Evolutionary conservation across 2,888 invertebrate species (phyloP), one percentile per base, ranked within the genome.

Genomic region (Syrphus vitripennis): DNA sequence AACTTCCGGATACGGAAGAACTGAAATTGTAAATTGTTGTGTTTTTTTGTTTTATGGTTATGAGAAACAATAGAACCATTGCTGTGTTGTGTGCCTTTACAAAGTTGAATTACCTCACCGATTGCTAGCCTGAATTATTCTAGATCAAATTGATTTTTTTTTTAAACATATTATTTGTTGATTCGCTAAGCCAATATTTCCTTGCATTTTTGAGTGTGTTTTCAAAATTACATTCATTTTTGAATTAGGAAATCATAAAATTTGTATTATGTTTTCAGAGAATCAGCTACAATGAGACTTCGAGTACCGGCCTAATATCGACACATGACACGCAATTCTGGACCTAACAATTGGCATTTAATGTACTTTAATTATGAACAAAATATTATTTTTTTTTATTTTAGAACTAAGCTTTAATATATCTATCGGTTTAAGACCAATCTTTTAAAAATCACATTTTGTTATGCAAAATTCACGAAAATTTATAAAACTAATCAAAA

Each of bases 1-100:
- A 94, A 88, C 93, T 98, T 29, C 94, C 96, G 0, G 93, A 94
- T 53, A 94, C 95, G 26, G 93, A 94, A 89, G 97, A 97, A 90
- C 93, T 97, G 3, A 91, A 92, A 90, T 89, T 92, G 92, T 92
- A 92, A 92, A 75, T 83, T 76, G 29, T 50, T 70, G 57, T 53
- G 57, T 19, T 65, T 63, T 53, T 75, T 50, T 42, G 16, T 29
- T 83, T 31, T 50, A 34, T 53, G 55, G 63, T 24, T 48, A 63
- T 42, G 19, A 3, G 42, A 19, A 4, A 5, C 24, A 34, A 70
- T 42, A 2, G 14, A 16, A 12, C 29, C 24, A 16, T 34, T 67
- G 48, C 57, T 71, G 14, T 77, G 19, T 72, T 70, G 77, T 78
- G 86, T 82, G 82, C 65, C 77, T 78, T 74, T 9, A 3, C 5